Base-by-base conservation (phyloP, 2,888 invertebrate genomes). In the Mesorhabditis spiculigera region DNA sequence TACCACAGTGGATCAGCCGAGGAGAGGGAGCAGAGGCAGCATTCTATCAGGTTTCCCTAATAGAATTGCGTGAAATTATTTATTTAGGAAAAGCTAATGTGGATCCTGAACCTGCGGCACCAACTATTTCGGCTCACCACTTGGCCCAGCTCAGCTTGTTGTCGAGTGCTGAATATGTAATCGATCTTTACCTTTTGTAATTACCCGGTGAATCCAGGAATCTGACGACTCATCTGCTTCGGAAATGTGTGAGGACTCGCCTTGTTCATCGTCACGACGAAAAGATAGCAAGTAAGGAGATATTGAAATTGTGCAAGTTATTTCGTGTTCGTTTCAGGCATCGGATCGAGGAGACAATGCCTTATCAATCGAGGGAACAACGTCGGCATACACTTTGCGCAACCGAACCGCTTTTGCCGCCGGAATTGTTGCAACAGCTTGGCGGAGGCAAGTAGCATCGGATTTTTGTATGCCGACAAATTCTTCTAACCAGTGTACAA, bases 61-160 rank as follows among this genome's bases (percentile, higher is more conserved):
- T 28, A 28, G 28, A 28, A 28, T 28, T 28, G 28, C 28, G 28
- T 28, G 28, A 28, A 28, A 81, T 79, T 50, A 75, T 82, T 42
- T 74, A 81, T 16, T 82, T 82, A 45, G 78, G 78, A 10, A 74
- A 71, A 62, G 75, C 75, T 1, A 74, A 74, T 41, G 73, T 77
- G 8, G 77, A 77, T 64, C 72, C 76, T 43, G 73, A 75, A 65
- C 73, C 75, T 10, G 68, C 73, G 6, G 69, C 81, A 16, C 75
- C 80, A n/a, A 82, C 81, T 4, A 81, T 83, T 68, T 82, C 83
- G 4, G 80, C 81, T 4, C 82, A 81, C 58, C 81, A 84, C 69
- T 70, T 84, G 43, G 83, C 82, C 5, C 78, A 83, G 67, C 73
- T 84, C 8, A 82, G 75, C 67, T 68, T 82, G 45, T 80, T 81